Base-by-base conservation (phyloP, 2,888 invertebrate genomes). In the Callimorpha dominula region DNA sequence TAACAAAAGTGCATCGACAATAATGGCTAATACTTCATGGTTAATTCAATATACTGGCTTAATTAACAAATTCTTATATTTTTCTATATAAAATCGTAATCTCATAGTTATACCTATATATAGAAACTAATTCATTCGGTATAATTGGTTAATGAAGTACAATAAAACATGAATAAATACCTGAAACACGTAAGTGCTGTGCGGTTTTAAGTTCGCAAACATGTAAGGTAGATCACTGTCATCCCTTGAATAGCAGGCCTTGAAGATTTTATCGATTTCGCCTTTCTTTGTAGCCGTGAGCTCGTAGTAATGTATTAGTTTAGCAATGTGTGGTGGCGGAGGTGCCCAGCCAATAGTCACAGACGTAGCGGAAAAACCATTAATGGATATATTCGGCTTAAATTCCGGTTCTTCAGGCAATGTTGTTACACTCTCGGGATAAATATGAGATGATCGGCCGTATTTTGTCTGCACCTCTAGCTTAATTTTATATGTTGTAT, bases 291-390 rank as follows among this genome's bases (percentile, higher is more conserved):
- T 96, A 7, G 97, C 97, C 78, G 97, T 96, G 62, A 98, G 89
- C 77, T 97, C 96, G 86, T 98, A 98, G 86, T 97, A 98, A 86
- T 98, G 98, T 68, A 98, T 97, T 83, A 97, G 97, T 77, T 97
- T 96, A 15, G 96, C 96, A 15, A 97, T 95, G 40, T 97, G 95
- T 0, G 95, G 90, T 0, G 97, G 96, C 0, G 98, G 98, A 0
- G 97, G 95, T 49, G 96, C 96, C 98, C 98, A 98, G 0, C 97
- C 97, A 69, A 98, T 97, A 0, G 98, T 98, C 75, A 98, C 98
- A 0, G 98, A 98, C 43, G 97, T 97, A 0, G 95, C 94, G 96
- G 95, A 94, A 74, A 95, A 95, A 0, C 95, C 98, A 57, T 98
- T 98, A 0, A 98, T 97, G 64, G 97, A 96, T 63, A 98, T 97